A percentile compares a stretch with the other conserved stretches of the same genome.
Conservation (phyloP, 2,113 vertebrate species). For the Mobula birostris region DNA sequence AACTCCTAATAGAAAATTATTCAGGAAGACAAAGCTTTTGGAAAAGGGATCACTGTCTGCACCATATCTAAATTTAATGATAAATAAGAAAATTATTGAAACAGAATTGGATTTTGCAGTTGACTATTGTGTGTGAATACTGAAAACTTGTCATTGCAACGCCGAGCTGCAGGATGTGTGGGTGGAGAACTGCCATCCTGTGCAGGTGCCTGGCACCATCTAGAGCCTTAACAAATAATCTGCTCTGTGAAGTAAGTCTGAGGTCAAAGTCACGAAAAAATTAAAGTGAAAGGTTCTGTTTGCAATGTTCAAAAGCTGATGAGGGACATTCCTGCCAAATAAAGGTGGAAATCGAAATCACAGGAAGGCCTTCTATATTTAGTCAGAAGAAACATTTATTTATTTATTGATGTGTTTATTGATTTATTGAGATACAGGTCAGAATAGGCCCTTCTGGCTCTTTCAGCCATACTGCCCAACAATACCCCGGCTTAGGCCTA, state of each 20-base stretch:
- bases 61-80: background rate
- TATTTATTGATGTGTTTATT: too few relatives aligned
- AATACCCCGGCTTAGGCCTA: too few relatives aligned
- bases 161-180: background rate
- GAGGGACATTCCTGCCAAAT: background rate
- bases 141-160: background rate
- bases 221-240: background rate
- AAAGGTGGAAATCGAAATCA: background rate
- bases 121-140: background rate
- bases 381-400: background rate
- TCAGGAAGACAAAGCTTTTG: background rate
- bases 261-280: background rate
- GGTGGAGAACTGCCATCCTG: background rate
- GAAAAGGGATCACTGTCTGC: background rate
- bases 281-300: background rate
- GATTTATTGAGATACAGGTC: too few relatives aligned
- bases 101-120: background rate
- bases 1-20: too few relatives aligned
- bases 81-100: background rate
- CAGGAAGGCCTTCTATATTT: background rate
- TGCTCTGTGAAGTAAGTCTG: background rate
- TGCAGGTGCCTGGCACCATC: background rate
- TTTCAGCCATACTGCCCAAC: too few relatives aligned
- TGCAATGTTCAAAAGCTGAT: background rate
- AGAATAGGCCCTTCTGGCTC: too few relatives aligned